Evolutionary conservation across 2,888 invertebrate species (phyloP), one percentile per base, ranked within the genome.

Genomic region (Lithophane ornitopus): DNA sequence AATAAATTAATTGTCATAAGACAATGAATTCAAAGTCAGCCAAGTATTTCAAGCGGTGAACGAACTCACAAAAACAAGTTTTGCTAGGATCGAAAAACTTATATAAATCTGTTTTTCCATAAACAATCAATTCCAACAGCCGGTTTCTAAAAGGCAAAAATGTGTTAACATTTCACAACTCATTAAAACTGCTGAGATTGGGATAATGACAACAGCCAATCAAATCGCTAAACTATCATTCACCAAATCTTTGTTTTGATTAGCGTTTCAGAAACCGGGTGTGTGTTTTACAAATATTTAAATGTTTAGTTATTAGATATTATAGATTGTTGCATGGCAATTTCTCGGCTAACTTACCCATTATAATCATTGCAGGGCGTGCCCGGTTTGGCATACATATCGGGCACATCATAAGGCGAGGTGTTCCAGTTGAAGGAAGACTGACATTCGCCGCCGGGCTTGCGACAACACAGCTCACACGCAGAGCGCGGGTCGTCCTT

Each of bases 311-410:
- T 22, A 11, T 52, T 3, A n/a, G 9, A 11, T 52, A 52, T 54
- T 26, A 9, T 12, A 54, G 54, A n/a, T 58, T 28, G 26, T 3
- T 72, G 19, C 19, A 39, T 58, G 14, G 11, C 8, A 41, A 26
- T 68, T 44, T 54, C 28, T 22, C 22, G 28, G 8, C 1, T 44
- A 41, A 70, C 94, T 93, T 80, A 97, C 94, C 99, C 99, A 92
- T 98, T 98, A 94, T 99, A 99, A 92, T 99, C 98, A 93, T 99
- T 99, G 93, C 99, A 99, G 0, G 99, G 99, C 69, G 99, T 99
- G 76, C 99, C 99, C 0, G 99, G 98, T 90, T 99, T 99, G 46
- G 99, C 98, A 92, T 98, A 98, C 98, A 99, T 98, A 91, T 99
- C 98, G 0, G 99, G 99, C 88, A 99, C 98, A 94, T 99, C 99